Evolutionary conservation across 2,113 vertebrate genomes (phyloP).

Genomic region (Tautogolabrus adspersus): DNA sequence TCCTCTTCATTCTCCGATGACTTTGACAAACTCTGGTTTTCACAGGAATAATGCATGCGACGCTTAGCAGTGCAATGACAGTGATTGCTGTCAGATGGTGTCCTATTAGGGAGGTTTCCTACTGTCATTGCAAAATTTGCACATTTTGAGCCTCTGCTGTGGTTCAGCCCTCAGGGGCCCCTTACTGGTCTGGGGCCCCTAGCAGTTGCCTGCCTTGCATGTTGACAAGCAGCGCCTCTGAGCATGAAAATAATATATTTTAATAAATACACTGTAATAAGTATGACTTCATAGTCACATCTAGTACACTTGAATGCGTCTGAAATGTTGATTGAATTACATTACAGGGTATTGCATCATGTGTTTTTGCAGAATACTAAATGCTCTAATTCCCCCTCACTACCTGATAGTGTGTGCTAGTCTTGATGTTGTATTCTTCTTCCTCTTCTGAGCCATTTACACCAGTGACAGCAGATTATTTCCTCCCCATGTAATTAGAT

Average conservation of each 20-base stretch:
- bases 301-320: background rate
- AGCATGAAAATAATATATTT: background rate
- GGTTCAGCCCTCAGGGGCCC: too few relatives aligned
- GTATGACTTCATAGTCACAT: background rate
- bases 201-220: too few relatives aligned
- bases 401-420: background rate
- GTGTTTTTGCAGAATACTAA: background rate
- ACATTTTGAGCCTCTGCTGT: too few relatives aligned
- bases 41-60: too few relatives aligned
- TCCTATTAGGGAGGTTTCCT: too few relatives aligned
- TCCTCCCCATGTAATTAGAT: constrained; percentile 10
- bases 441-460: background rate
- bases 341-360: constrained; percentile 49
- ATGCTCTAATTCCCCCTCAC: background rate
- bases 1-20: too few relatives aligned
- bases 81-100: too few relatives aligned
- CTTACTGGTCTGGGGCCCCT: too few relatives aligned
- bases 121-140: too few relatives aligned
- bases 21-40: too few relatives aligned
- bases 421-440: background rate
- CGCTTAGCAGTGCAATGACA: too few relatives aligned
- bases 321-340: background rate
- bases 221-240: too few relatives aligned
- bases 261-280: background rate
- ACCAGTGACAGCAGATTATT: constrained; percentile 5